Base-by-base conservation (phyloP, 2,113 vertebrate species). In the Galeopterus variegatus region DNA sequence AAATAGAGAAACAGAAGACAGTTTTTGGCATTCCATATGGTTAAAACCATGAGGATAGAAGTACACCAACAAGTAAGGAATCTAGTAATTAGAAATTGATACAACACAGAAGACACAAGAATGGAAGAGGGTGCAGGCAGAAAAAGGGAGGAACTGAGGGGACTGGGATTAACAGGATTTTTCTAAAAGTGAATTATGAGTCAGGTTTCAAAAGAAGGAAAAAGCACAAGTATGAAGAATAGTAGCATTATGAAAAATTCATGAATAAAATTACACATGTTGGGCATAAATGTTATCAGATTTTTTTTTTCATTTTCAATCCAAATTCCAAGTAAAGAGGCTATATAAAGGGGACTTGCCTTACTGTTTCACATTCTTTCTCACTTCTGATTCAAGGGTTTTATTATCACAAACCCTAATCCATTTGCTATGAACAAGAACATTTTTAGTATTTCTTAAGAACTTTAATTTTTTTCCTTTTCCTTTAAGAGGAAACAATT, bases 241-340 rank as follows among this genome's bases (percentile, higher is more conserved):
- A 65, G 12, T 17, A 69, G 33, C 65, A 33, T 8, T 50, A 18
- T 69, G 45, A 93, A 70, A 92, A 94, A 67, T 13, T 62, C 24
- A 82, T 58, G 65, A 41, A 64, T 56, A 73, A 94, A 95, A 33
- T 48, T 75, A 65, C 6, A 58, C 9, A 13, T 41, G 11, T 17
- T 26, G 11, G 41, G 4, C 24, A 28, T 36, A 76, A 70, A 52
- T 3, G 4, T 52, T 45, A 77, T 56, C 33, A 52, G 28, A 48
- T 67, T 58, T 52, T 56, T 76, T 80, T 88, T 50, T 92, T 70
- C 56, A 75, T 89, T 90, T 93, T 89, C 58, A 93, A 73, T 76
- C 52, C 56, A 88, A n/a, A 33, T 81, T 82, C 50, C 24, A 81
- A 81, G 21, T 50, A 88, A 33, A 60, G 6, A 75, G n/a, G 48